Conservation (phyloP, 1,140 invertebrate genomes). For the Hylyphantes graminicola region DNA sequence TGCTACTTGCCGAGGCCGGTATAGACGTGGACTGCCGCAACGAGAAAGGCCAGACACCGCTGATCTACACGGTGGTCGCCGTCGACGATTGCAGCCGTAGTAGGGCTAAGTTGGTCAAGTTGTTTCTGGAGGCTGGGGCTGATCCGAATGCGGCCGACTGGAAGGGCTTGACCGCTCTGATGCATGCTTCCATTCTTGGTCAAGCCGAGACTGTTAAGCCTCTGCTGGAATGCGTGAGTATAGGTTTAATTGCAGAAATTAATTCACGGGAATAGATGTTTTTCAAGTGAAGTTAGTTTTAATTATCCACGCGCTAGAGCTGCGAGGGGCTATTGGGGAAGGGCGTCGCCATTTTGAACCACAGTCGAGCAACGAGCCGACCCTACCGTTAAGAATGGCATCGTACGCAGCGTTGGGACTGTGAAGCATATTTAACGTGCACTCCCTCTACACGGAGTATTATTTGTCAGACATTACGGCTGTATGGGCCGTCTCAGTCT, state of each 20-base stretch:
- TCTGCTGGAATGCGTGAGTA: conserved; percentile 63
- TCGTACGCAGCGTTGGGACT: too few species aligned
- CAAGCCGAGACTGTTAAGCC: conserved; percentile 61
- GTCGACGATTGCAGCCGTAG: conserved; percentile 55
- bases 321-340: too few species aligned
- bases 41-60: conserved; percentile 63
- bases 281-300: too few species aligned
- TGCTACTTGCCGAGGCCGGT: conserved; percentile 64
- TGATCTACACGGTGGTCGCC: conserved; percentile 61
- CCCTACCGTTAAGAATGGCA: too few species aligned
- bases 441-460: too few species aligned
- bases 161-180: conserved; percentile 64
- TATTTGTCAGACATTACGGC: too few species aligned
- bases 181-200: conserved; percentile 64
- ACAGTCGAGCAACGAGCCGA: too few species aligned
- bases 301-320: too few species aligned
- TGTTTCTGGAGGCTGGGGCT: conserved; percentile 63
- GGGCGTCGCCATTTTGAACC: too few species aligned
- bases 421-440: too few species aligned
- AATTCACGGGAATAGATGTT: too few species aligned
- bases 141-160: conserved; percentile 64
- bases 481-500: too few species aligned
- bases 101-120: conserved; percentile 59
- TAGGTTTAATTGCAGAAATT: not conserved
- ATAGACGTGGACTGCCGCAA: conserved; percentile 63